Base-by-base conservation (phyloP, 2,113 vertebrate species). In the Pteruthius melanotis region DNA sequence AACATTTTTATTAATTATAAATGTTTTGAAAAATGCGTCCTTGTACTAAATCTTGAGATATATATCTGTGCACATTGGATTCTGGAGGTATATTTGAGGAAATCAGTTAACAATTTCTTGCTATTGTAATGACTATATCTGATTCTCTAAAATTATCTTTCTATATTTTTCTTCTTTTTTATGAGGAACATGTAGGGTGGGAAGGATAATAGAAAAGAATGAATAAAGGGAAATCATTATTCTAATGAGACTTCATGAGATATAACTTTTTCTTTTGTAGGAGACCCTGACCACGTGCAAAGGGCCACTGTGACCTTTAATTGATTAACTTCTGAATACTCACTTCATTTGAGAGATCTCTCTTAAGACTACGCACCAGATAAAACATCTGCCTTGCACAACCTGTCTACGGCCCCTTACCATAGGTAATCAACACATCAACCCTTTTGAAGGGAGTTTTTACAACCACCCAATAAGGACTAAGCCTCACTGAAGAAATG, bases 121-220 rank as follows among this genome's bases (percentile, higher is more conserved):
- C 0, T 16, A 53, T 64, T 18, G 3, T 80, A 15, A 42, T 17
- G 60, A 5, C 2, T 79, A 12, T 37, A 22, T 24, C 10, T 40
- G 12, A 70, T 13, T 10, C 10, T 59, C 28, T 30, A 44, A 69
- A 77, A 50, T 27, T 7, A 5, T 16, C 23, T 31, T 5, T 10
- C 28, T n/a, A 12, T 26, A n/a, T 39, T 7, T 9, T 6, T 17
- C 13, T 57, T 19, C 27, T 16, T 22, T 50, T 47, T 44, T 1
- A 4, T 52, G 18, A 39, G 8, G 5, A 52, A 0, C 3, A 11
- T 21, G 28, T 31, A 24, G 4, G 1, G 3, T 49, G 26, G 8
- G 60, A 57, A 71, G 15, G 24, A 37, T 19, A 44, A 23, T 10
- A 61, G 16, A 45, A 63, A 65, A 53, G 28, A 66, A 80, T 6